These are phyloP conservation scores for Caloenas nicobarica DNA, from an alignment of 2,113 vertebrate species.

Conservation along the genomic window DNA sequence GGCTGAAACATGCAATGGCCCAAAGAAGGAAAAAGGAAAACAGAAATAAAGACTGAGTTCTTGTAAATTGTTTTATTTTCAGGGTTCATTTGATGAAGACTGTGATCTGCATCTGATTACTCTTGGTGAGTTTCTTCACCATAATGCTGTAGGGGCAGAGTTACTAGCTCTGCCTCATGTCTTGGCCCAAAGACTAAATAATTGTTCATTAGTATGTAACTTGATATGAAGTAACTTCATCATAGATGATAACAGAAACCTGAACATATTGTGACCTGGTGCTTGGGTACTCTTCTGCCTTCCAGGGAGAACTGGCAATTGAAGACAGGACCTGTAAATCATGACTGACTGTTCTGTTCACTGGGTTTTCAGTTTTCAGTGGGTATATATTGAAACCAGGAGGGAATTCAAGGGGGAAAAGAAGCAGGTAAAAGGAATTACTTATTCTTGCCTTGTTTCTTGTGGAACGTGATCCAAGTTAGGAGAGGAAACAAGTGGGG, in stretches of 20 bases:
- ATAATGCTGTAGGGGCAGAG: not conserved
- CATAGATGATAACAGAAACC: not conserved
- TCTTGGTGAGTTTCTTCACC: not conserved
- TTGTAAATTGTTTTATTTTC: not conserved
- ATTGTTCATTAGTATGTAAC: not conserved
- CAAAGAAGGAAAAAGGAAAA: not conserved
- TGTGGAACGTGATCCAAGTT: not conserved
- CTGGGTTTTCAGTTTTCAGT: not conserved
- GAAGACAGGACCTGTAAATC: not conserved
- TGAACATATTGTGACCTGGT: not conserved
- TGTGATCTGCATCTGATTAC: not conserved
- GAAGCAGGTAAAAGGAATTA: not conserved
- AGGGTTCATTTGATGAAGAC: not conserved
- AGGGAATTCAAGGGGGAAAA: not conserved
- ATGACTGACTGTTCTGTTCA: not conserved
- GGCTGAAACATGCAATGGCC: not conserved
- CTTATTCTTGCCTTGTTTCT: not conserved
- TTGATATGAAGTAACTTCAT: not conserved
- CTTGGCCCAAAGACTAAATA: not conserved
- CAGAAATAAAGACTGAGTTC: not conserved
- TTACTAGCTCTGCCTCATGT: not conserved
- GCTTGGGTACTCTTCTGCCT: not conserved
- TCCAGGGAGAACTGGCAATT: not conserved
- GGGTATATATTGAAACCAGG: not conserved
- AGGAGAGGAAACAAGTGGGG: not conserved